Evolutionary conservation across 2,888 invertebrate species (phyloP).

Genomic region (Epinotia demarniana): DNA sequence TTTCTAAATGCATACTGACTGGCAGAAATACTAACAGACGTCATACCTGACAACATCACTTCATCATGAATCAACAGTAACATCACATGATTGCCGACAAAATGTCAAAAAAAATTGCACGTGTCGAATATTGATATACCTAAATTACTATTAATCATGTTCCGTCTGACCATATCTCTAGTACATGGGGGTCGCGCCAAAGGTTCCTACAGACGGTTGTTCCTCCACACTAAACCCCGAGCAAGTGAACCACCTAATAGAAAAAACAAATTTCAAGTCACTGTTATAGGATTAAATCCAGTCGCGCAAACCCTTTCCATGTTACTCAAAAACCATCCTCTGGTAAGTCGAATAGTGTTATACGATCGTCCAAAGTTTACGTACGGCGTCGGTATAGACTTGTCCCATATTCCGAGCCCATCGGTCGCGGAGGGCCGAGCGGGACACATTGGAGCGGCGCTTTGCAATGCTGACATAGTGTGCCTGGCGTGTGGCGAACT

Average conservation of each 20-base stretch:
- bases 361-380: slow-evolving; percentile 29
- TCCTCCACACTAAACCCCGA: neutral
- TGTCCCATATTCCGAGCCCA: slow-evolving; percentile 36
- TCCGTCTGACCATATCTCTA: slow-evolving; percentile 33
- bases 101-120: neutral
- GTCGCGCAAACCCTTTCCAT: slow-evolving; percentile 32
- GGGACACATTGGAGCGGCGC: slow-evolving; percentile 18
- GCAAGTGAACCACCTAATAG: neutral
- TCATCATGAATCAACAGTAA: neutral
- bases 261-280: slow-evolving; percentile 29
- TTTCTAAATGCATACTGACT: neutral
- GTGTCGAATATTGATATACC: neutral
- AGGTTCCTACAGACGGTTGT: neutral
- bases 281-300: slow-evolving; percentile 26
- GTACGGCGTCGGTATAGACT: slow-evolving; percentile 30
- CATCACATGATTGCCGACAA: neutral
- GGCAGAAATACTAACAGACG: slow-evolving; percentile 7
- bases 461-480: slow-evolving; percentile 28
- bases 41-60: too few relatives aligned
- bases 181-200: slow-evolving; percentile 1
- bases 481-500: slow-evolving; percentile 30
- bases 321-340: slow-evolving; percentile 30
- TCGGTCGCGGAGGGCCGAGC: slow-evolving; percentile 23
- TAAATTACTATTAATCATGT: slow-evolving; percentile 11
- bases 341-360: slow-evolving; percentile 17